phyloP scores from a whole-genome alignment of 2,888 invertebrate genomes.

The Drosophila mayaguana region DNA sequence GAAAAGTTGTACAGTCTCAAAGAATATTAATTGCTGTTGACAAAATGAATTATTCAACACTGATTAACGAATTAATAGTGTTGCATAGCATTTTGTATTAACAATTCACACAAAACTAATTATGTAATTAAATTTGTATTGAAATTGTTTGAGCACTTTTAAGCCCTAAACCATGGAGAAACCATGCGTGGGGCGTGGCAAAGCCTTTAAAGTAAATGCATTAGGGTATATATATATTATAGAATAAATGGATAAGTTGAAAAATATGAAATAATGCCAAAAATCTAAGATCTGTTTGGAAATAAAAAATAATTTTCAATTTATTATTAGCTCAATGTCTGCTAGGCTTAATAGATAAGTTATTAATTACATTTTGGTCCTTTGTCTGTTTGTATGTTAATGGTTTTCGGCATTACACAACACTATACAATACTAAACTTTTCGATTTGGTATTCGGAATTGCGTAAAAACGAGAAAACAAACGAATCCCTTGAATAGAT shows the following conservation, averaged over 20 bases:
- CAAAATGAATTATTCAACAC: slow-evolving; percentile 51
- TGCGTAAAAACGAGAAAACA: not conserved
- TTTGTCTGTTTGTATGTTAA: not conserved
- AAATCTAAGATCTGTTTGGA: no score
- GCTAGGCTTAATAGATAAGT: not conserved
- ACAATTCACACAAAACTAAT: slow-evolving; percentile 23
- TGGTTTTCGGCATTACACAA: not conserved
- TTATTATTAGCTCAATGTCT: not conserved
- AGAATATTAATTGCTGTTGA: slow-evolving; percentile 35
- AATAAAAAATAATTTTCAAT: not conserved
- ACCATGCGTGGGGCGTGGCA: no score
- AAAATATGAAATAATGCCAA: no score
- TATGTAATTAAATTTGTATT: slow-evolving; percentile 20
- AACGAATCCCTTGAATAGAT: not conserved
- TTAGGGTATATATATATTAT: no score
- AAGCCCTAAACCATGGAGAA: not conserved
- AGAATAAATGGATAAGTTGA: no score
- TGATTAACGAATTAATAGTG: slow-evolving; percentile 12
- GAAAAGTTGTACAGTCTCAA: slow-evolving; percentile 16
- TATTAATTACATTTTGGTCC: not conserved
- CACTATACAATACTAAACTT: slow-evolving; percentile 7
- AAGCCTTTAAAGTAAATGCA: no score
- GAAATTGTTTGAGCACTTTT: not conserved
- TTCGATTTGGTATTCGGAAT: slow-evolving; percentile 8
- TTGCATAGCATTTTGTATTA: slow-evolving; percentile 16